Evolutionary conservation across 1,140 invertebrate species (phyloP).

Genomic region (Cotesia glomerata): DNA sequence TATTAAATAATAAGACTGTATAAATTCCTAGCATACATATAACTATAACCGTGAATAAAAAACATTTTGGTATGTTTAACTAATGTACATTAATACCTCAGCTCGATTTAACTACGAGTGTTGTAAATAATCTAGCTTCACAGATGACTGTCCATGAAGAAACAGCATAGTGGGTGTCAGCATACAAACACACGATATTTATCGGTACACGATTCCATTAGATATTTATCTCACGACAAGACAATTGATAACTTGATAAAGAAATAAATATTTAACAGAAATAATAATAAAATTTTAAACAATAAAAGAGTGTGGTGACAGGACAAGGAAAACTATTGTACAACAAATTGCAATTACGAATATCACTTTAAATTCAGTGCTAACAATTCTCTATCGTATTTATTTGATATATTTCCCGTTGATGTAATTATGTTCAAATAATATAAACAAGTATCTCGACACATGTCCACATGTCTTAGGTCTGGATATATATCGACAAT

Average conservation of each 20-base stretch:
- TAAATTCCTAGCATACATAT: background rate
- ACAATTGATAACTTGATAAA: background rate
- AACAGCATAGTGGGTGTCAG: conserved; percentile 16
- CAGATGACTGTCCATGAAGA: background rate
- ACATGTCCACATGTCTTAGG: background rate
- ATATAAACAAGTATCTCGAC: too few relatives aligned
- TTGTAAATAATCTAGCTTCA: conserved; percentile 23
- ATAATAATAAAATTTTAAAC: background rate
- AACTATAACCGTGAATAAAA: background rate
- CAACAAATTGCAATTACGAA: too few relatives aligned
- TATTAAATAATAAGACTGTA: background rate
- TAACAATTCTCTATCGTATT: too few relatives aligned
- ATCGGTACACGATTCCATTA: background rate
- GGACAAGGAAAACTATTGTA: background rate
- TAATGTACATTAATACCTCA: background rate
- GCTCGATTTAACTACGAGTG: background rate
- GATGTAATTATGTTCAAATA: too few relatives aligned
- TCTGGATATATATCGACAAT: too few relatives aligned
- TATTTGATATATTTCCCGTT: too few relatives aligned
- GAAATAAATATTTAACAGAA: background rate
- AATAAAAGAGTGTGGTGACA: conserved; percentile 1
- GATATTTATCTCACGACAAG: background rate
- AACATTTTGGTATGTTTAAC: too few relatives aligned
- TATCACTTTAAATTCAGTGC: too few relatives aligned
- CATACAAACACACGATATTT: background rate